These are phyloP conservation scores for Mesocricetus auratus DNA, from an alignment of 2,113 vertebrate genomes.

Conservation along the genomic window DNA sequence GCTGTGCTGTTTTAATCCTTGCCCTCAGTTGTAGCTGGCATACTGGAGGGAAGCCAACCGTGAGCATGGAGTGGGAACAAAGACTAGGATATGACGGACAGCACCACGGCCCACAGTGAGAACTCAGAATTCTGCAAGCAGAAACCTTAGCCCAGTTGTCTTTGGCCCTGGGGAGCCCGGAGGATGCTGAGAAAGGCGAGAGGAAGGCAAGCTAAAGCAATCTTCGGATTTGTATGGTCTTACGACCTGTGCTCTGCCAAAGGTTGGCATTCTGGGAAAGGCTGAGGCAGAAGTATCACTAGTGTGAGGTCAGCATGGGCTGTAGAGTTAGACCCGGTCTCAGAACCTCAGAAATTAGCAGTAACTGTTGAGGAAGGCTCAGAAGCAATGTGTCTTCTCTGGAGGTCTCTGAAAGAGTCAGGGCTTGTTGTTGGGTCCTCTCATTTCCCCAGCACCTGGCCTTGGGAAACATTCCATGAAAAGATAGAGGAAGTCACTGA, in stretches of 20 bases:
- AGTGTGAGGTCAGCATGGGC: not conserved
- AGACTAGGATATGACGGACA: not conserved
- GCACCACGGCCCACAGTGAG: not conserved
- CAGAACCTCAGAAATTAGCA: not conserved
- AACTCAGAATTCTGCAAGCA: not conserved
- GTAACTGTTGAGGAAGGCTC: not conserved
- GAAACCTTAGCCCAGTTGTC: not conserved
- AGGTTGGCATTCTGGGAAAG: not conserved
- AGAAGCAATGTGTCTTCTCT: not conserved
- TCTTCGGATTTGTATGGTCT: not conserved
- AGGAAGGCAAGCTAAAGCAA: no score
- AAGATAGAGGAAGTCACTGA: not conserved
- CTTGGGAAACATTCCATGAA: not conserved
- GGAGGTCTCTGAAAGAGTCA: not conserved
- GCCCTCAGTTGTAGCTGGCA: not conserved
- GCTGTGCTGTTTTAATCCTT: not conserved
- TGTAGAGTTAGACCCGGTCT: not conserved
- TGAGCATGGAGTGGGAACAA: not conserved
- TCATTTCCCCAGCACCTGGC: not conserved
- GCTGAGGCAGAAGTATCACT: not conserved
- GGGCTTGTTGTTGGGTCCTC: not conserved
- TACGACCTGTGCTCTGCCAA: not conserved
- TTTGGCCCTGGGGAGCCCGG: not conserved
- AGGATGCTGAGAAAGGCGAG: not conserved
- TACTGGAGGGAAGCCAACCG: not conserved